Conservation (phyloP, 2,888 invertebrate species). For the Lordiphosa andalusiaca region DNA sequence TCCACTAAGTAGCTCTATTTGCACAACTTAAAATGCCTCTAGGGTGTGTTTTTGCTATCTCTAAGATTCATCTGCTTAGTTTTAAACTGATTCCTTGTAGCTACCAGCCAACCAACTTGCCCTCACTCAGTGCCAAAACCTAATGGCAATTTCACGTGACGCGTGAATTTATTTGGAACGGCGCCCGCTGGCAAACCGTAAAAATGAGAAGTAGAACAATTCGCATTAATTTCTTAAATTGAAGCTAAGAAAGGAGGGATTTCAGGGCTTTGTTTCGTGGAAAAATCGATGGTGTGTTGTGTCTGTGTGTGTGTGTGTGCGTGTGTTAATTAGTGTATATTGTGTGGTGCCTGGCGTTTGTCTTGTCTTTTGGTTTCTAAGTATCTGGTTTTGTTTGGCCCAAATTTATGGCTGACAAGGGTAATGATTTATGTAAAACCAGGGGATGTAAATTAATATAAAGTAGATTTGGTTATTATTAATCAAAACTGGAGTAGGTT, state of each 20-base stretch:
- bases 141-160: slow-evolving; percentile 41
- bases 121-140: neutral
- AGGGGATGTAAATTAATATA: slow-evolving; percentile 29
- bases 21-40: no score
- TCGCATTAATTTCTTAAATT: slow-evolving; percentile 67
- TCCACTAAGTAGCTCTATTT: no score
- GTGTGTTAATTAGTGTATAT: neutral
- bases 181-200: slow-evolving; percentile 34
- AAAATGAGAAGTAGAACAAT: slow-evolving; percentile 37
- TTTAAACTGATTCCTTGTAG: no score
- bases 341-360: no score
- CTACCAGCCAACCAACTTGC: no score
- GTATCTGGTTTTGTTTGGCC: slow-evolving; percentile 21
- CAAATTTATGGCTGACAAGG: slow-evolving; percentile 33
- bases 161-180: slow-evolving; percentile 52
- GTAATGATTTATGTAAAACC: slow-evolving; percentile 28
- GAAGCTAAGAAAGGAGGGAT: slow-evolving; percentile 5
- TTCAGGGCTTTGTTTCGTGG: neutral
- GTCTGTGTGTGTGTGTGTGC: neutral
- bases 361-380: no score
- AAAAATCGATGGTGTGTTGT: slow-evolving; percentile 18
- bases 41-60: no score
- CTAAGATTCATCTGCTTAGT: no score
- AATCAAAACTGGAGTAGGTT: neutral
- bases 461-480: slow-evolving; percentile 24